Conservation (phyloP, 2,888 invertebrate genomes). For the Rutpela maculata region DNA sequence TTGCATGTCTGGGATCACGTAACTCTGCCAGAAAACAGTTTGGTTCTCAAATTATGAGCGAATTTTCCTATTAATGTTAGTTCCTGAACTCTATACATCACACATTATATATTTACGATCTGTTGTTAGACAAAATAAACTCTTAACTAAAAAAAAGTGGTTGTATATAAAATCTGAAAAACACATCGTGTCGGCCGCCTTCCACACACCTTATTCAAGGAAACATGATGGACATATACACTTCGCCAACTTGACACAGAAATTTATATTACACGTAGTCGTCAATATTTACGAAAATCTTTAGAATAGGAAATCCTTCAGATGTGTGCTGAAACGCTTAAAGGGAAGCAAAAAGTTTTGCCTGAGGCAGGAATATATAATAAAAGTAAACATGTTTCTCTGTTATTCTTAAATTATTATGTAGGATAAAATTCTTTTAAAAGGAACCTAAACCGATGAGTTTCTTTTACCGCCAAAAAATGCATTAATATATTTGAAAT, state of each 20-base stretch:
- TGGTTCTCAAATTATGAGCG: too few relatives aligned
- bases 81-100: too few relatives aligned
- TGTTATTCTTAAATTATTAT: slow-evolving; percentile 7
- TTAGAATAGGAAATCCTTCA: slow-evolving; percentile 1
- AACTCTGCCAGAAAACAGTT: too few relatives aligned
- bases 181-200: not conserved
- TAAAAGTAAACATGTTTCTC: slow-evolving; percentile 7
- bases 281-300: slow-evolving; percentile 29
- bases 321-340: not conserved
- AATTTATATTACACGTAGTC: slow-evolving; percentile 30
- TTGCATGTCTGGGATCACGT: too few relatives aligned
- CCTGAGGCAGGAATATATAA: not conserved
- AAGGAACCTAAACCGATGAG: slow-evolving; percentile 7
- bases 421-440: not conserved
- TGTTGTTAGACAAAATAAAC: not conserved
- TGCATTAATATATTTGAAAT: slow-evolving; percentile 3
- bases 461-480: not conserved
- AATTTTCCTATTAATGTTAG: too few relatives aligned
- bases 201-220: not conserved
- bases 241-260: slow-evolving; percentile 19
- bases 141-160: not conserved
- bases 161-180: not conserved
- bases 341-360: not conserved
- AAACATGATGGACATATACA: slow-evolving; percentile 5
- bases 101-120: not conserved